Conservation (phyloP, 2,888 invertebrate genomes). For the Aphrophora alni region DNA sequence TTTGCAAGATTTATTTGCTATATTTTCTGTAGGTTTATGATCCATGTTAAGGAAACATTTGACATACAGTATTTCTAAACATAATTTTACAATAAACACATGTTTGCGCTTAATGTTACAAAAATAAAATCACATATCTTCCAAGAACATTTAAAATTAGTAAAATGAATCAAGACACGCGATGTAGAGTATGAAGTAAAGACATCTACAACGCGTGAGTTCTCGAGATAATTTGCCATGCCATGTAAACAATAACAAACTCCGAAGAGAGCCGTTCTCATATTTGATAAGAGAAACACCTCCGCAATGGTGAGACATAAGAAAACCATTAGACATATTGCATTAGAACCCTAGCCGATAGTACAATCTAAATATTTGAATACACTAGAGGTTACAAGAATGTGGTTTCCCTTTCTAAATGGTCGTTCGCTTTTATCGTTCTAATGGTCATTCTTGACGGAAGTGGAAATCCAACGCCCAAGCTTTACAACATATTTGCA, state of each 20-base stretch:
- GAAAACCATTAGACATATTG: slow-evolving; percentile 6
- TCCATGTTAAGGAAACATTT: no score
- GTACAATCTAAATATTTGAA: not conserved
- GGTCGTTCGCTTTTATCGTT: not conserved
- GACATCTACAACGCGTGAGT: not conserved
- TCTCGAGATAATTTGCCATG: not conserved
- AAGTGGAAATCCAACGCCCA: slow-evolving; percentile 1
- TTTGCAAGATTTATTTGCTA: no score
- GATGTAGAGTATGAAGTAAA: not conserved
- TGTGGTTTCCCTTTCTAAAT: not conserved
- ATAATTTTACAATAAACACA: no score
- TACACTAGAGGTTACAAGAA: not conserved
- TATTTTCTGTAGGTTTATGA: no score
- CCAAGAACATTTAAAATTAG: no score
- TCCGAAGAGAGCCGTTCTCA: not conserved
- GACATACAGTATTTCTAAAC: no score
- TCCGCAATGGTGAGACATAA: not conserved
- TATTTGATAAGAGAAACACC: not conserved
- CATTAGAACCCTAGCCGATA: not conserved
- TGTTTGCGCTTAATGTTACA: no score
- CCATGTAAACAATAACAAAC: not conserved
- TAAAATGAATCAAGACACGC: not conserved
- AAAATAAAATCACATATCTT: no score
- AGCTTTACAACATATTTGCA: not conserved
- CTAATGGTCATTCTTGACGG: not conserved